A percentile compares a stretch with the other conserved stretches of the same genome.
Conservation (phyloP, 2,797 vertebrate species). For the Hemitrygon akajei region DNA sequence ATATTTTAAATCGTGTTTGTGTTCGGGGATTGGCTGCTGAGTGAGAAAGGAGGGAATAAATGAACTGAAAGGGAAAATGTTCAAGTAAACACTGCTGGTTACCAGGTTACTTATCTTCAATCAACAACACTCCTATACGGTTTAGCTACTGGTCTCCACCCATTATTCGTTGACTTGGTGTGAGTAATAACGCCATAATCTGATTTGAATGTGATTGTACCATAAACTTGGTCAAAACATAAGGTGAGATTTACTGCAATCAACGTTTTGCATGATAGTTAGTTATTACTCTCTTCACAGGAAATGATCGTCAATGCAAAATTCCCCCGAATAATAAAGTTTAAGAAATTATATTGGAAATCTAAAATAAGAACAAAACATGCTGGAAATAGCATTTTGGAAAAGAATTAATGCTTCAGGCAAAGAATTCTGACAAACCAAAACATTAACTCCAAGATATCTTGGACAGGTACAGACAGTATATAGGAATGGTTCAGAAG, state of each 20-base stretch:
- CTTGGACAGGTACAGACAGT: no score
- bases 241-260: not conserved
- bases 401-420: no score
- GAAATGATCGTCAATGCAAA: not conserved
- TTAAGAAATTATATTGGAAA: no score
- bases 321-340: not conserved
- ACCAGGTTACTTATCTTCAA: not conserved
- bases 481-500: no score
- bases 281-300: not conserved
- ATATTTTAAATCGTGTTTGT: not conserved
- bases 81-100: not conserved
- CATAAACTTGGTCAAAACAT: not conserved
- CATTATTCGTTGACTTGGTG: not conserved
- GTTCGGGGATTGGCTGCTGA: not conserved
- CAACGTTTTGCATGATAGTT: not conserved
- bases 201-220: conserved; percentile 12
- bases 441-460: no score
- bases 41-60: conserved; percentile 19
- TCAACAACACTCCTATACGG: not conserved
- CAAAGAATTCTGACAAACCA: no score
- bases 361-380: no score
- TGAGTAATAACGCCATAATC: conserved; percentile 24
- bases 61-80: not conserved
- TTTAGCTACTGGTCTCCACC: conserved; percentile 24
- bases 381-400: no score